Base-by-base conservation (phyloP, 2,888 invertebrate genomes). In the Microchrysa polita region DNA sequence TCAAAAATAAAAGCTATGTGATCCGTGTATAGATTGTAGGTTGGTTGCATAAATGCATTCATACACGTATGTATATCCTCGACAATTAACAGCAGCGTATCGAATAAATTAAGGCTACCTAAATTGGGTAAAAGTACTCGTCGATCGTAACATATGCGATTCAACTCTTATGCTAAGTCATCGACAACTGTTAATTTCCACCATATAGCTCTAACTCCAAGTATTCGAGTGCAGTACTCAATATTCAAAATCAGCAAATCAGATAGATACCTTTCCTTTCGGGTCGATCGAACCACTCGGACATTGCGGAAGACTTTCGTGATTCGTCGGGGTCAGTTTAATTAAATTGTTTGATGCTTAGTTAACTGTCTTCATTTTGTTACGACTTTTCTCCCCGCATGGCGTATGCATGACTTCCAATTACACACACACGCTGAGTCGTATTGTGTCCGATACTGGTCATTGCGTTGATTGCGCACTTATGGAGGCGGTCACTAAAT, bases 291-390 rank as follows among this genome's bases (percentile, higher is more conserved):
- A n/a, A n/a, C n/a, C n/a, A n/a, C n/a, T n/a, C 27, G 27, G 4
- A 34, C 27, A 34, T 40, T 40, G 61, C 61, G 61, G 61, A 61
- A 77, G 74, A 74, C 65, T 63, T 73, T 73, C 72, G 20, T 72
- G 78, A 34, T 34, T 34, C 27, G 78, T 78, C 79, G 79, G 77
- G 79, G 80, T 77, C 78, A 77, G 79, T 80, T 81, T 80, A 80
- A 80, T 81, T 80, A 79, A 81, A 81, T 79, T 80, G 80, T 81
- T 34, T 80, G 78, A 74, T 75, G 22, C 67, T 34, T 34, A 74
- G 73, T 74, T 72, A 71, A 60, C 74, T n/a, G n/a, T n/a, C n/a
- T n/a, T n/a, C 27, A 34, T 34, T 73, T 57, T 63, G 57, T 69
- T 73, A 75, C 73, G n/a, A n/a, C n/a, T n/a, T 74, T 75, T 72